Percentiles rank a stretch among this genome's conserved stretches.
These are phyloP conservation scores for Dasypolia templi DNA, from an alignment of 2,888 invertebrate genomes.

Conservation along the genomic window DNA sequence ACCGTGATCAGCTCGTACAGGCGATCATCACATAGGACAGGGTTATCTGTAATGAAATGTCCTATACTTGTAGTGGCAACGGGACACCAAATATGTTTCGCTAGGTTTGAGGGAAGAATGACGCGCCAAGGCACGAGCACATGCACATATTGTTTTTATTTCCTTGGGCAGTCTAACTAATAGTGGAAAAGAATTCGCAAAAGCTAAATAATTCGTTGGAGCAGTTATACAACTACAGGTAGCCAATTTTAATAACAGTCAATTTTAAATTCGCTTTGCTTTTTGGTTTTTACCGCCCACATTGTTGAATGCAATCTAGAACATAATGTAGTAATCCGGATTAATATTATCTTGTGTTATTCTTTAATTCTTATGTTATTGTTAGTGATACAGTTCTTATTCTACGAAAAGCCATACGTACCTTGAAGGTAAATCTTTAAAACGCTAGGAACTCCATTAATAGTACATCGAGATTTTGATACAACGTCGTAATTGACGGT, in stretches of 20 bases:
- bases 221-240: conserved; percentile 21
- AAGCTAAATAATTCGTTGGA: conserved; percentile 41
- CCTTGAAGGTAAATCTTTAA: conserved; percentile 95
- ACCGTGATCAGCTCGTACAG: conserved; percentile 93
- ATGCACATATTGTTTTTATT: neutral
- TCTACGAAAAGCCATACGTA: conserved; percentile 78
- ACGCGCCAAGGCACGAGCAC: neutral
- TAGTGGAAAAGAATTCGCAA: conserved; percentile 42
- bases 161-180: neutral
- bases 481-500: conserved; percentile 94
- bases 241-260: neutral
- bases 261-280: conserved; percentile 57
- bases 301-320: conserved; percentile 14
- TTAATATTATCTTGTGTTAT: neutral
- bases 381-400: neutral
- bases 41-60: conserved; percentile 92
- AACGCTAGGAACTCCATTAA: conserved; percentile 94
- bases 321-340: neutral
- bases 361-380: neutral
- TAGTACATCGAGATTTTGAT: conserved; percentile 94
- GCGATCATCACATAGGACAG: conserved; percentile 94
- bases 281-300: conserved; percentile 5
- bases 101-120: conserved; percentile 7
- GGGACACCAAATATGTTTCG: conserved; percentile 4
- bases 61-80: conserved; percentile 50